Evolutionary conservation across 1,140 invertebrate species (phyloP).

Genomic region (Laupala kohalensis): DNA sequence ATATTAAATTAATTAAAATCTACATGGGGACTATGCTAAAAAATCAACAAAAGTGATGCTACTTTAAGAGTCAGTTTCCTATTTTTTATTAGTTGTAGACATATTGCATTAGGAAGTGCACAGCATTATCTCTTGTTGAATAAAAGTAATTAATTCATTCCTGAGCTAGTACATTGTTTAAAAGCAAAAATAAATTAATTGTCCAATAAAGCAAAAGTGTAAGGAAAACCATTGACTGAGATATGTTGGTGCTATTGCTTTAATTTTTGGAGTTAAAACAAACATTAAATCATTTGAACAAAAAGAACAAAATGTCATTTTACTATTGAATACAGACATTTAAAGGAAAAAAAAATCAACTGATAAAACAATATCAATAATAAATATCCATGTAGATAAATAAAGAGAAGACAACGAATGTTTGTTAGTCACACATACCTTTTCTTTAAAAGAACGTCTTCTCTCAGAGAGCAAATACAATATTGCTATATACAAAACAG

Average conservation of each 20-base stretch:
- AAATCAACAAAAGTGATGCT: background rate
- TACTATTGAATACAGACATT: background rate
- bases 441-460: background rate
- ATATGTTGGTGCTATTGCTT: background rate
- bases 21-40: background rate
- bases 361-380: background rate
- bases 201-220: background rate
- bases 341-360: background rate
- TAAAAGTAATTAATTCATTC: background rate
- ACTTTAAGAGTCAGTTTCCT: background rate
- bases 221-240: background rate
- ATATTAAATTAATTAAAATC: conserved; percentile 1
- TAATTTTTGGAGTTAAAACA: background rate
- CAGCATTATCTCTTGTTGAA: background rate
- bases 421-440: background rate
- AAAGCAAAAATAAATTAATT: background rate
- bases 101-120: background rate
- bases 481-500: background rate
- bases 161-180: background rate
- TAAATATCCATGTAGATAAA: background rate
- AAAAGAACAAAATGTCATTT: background rate
- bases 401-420: background rate
- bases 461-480: background rate
- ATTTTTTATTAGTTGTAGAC: background rate
- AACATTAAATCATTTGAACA: background rate